Conservation (phyloP, 1,140 invertebrate genomes). For the Adelges cooleyi region DNA sequence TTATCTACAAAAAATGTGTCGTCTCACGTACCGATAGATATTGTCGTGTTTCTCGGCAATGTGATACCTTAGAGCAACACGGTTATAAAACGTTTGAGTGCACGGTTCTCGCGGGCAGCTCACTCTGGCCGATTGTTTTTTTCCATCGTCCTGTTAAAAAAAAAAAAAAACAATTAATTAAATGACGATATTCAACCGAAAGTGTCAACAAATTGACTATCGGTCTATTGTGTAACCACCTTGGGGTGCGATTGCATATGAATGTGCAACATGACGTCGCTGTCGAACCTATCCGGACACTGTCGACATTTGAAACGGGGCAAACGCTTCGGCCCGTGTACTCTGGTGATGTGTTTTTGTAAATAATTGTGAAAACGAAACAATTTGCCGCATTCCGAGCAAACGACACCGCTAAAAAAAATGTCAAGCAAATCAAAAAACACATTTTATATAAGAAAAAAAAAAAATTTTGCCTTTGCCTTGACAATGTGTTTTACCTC, state of each 20-base stretch:
- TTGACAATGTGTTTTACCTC: neutral
- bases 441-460: neutral
- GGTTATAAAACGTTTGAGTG: conserved; percentile 15
- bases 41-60: conserved; percentile 23
- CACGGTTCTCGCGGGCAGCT: conserved; percentile 13
- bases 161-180: neutral
- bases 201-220: neutral
- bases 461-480: too few relatives aligned
- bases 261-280: conserved; percentile 2
- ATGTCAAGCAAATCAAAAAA: neutral
- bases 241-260: conserved; percentile 22
- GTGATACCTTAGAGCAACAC: conserved; percentile 18
- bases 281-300: conserved; percentile 1
- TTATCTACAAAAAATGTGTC: too few relatives aligned
- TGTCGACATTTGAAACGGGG: conserved; percentile 16
- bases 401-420: neutral
- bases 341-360: conserved; percentile 20
- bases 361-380: conserved; percentile 22
- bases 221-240: neutral
- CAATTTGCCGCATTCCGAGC: conserved; percentile 7
- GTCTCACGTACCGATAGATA: conserved; percentile 6
- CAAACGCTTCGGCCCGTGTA: conserved; percentile 6
- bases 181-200: neutral
- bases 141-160: neutral
- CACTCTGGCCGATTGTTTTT: conserved; percentile 1